Base-by-base conservation (phyloP, 2,888 invertebrate genomes). In the Nemoura dubitans region DNA sequence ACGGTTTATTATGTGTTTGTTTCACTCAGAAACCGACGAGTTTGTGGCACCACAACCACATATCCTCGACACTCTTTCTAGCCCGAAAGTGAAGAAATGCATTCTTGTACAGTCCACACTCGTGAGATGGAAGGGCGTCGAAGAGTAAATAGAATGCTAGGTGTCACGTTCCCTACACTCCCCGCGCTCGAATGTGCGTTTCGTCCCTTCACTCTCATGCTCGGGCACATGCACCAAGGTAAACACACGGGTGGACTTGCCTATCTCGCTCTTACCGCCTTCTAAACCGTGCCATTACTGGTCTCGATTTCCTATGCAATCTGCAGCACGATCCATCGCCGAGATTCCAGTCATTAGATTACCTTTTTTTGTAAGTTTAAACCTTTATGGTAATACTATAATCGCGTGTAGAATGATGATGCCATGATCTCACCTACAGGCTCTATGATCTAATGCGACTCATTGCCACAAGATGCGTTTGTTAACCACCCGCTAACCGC, bases 141-240 rank as follows among this genome's bases (percentile, higher is more conserved):
- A 10, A 59, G 21, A 1, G 59, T 59, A 59, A 59, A 59, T 21
- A 59, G 59, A 59, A 7, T 14, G 10, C 21, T 21, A 21, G 21
- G 16, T 59, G 59, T 7, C 59, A 59, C 21, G 59, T 59, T 59
- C 21, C 21, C 6, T 1, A 59, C 59, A 59, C 59, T 21, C 59
- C 59, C 59, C 21, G 2, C 59, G 14, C n/a, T n/a, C 59, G 59
- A 10, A 21, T 59, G 21, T 21, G 59, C 1, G 14, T 59, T 59
- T 59, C 86, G 81, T 59, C 83, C 85, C 78, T 76, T 85, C 36
- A 25, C 28, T 36, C 36, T 36, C 36, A 14, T 29, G 76, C n/a
- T 85, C 36, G 1, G 6, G 3, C 36, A 6, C 36, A 14, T 29
- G 76, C n/a, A 86, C 87, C 88, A 87, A 86, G 36, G 16, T 14